Conservation (phyloP, 92 coral and sea anemone genomes). For the Plumapathes pennacea region DNA sequence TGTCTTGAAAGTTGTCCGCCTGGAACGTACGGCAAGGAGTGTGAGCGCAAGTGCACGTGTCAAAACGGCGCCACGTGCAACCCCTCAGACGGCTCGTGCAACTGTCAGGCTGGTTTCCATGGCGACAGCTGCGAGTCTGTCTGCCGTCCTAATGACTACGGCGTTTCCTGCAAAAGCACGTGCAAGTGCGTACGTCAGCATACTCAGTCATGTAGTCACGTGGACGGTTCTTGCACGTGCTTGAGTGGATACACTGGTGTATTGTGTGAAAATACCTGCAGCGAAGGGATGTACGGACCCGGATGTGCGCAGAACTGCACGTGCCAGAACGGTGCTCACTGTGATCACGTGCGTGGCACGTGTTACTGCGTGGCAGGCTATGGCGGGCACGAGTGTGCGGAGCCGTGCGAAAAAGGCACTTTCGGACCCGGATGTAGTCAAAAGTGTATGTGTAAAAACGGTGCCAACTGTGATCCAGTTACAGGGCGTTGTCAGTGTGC, state of each 20-base stretch:
- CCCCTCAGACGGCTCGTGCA: conserved; percentile 66
- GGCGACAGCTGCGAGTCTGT: conserved; percentile 70
- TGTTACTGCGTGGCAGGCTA: conserved; percentile 74
- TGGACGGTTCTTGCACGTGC: conserved; percentile 77
- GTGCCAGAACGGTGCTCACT: conserved; percentile 81
- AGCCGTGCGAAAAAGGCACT: conserved; percentile 40
- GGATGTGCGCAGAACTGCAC: conserved; percentile 62
- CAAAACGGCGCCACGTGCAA: conserved; percentile 71
- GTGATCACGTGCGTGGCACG: conserved; percentile 78
- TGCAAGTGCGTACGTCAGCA: conserved; percentile 63
- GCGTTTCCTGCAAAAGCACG: conserved; percentile 70
- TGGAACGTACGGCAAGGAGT: conserved; percentile 74
- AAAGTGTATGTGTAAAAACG: conserved; percentile 80
- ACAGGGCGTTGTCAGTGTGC: conserved; percentile 71
- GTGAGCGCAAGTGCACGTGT: conserved; percentile 62
- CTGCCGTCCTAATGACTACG: conserved; percentile 71
- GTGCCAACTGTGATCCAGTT: conserved; percentile 62
- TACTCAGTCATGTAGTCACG: conserved; percentile 44
- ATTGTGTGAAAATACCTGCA: conserved; percentile 79
- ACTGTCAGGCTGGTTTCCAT: conserved; percentile 82
- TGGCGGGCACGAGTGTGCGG: conserved; percentile 59
- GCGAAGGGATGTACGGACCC: conserved; percentile 73
- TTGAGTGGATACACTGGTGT: conserved; percentile 70
- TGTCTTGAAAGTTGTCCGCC: conserved; percentile 71
- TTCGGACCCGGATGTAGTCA: conserved; percentile 65